Percentiles rank a stretch among this genome's conserved stretches.
Conservation (phyloP, 1,140 invertebrate species). For the Macrostomum lignano region DNA sequence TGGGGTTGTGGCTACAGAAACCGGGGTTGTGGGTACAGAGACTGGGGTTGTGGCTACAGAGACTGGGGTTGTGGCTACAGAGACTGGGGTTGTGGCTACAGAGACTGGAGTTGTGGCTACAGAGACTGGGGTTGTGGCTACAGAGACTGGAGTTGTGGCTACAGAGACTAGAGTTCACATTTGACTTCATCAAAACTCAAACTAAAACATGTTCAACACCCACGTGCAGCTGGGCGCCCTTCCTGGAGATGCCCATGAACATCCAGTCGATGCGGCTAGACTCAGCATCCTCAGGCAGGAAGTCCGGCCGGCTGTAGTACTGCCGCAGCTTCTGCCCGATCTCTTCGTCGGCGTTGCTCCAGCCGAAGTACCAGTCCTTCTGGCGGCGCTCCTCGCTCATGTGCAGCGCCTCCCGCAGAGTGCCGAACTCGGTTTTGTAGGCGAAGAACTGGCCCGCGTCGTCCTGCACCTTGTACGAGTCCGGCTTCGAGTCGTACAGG, state of each 20-base stretch:
- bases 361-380: conserved; percentile 58
- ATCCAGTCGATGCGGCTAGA: conserved; percentile 62
- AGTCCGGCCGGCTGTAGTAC: conserved; percentile 53
- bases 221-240: conserved; percentile 67
- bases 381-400: conserved; percentile 36
- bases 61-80: no score
- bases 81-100: no score
- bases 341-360: conserved; percentile 61
- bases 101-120: no score
- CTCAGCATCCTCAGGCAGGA: conserved; percentile 49
- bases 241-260: conserved; percentile 63
- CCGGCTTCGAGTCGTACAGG: conserved; percentile 42
- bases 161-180: no score
- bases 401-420: conserved; percentile 43
- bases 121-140: no score
- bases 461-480: no score
- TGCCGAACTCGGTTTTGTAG: conserved; percentile 53
- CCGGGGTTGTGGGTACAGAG: no score
- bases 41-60: no score
- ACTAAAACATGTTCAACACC: conserved; percentile 28
- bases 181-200: neutral
- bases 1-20: no score
- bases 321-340: conserved; percentile 40
- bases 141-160: no score
- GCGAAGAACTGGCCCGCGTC: conserved; percentile 46